phyloP scores from a whole-genome alignment of 2,888 invertebrate species.

The Linnaemya vulpina region DNA sequence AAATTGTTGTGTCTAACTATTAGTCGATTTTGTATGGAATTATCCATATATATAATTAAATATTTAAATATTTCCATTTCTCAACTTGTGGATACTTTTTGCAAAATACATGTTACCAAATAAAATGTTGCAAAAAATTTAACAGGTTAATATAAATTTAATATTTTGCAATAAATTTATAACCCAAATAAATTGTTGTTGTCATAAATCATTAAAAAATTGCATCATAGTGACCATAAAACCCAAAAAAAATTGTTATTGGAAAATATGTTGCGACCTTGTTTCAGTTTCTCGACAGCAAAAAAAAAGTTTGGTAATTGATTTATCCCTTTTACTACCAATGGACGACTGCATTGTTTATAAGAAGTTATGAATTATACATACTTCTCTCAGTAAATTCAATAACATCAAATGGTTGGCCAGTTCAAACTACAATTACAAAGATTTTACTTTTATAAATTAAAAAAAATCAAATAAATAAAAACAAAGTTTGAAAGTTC shows the following conservation, averaged over 20 bases:
- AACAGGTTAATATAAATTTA: not conserved
- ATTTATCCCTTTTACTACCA: not conserved
- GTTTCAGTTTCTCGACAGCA: too few relatives aligned
- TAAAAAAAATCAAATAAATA: too few relatives aligned
- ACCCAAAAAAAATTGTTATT: not conserved
- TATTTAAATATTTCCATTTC: not conserved
- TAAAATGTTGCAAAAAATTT: constrained; percentile 2
- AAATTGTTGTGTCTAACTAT: too few relatives aligned
- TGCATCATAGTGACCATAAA: not conserved
- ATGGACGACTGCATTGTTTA: not conserved
- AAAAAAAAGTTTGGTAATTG: not conserved
- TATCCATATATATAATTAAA: too few relatives aligned
- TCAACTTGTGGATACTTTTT: not conserved
- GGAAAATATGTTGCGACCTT: too few relatives aligned
- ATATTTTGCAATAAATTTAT: constrained; percentile 1
- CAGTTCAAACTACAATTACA: too few relatives aligned
- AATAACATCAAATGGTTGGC: not conserved
- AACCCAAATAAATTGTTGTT: not conserved
- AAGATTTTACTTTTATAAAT: too few relatives aligned
- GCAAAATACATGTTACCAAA: not conserved
- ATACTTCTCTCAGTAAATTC: not conserved
- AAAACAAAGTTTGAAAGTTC: too few relatives aligned
- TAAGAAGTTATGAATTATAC: not conserved
- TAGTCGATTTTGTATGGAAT: too few relatives aligned
- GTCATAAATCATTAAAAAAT: not conserved